Evolutionary conservation across 2,113 vertebrate genomes (phyloP).

Genomic region (Mesembrinibis cayennensis): DNA sequence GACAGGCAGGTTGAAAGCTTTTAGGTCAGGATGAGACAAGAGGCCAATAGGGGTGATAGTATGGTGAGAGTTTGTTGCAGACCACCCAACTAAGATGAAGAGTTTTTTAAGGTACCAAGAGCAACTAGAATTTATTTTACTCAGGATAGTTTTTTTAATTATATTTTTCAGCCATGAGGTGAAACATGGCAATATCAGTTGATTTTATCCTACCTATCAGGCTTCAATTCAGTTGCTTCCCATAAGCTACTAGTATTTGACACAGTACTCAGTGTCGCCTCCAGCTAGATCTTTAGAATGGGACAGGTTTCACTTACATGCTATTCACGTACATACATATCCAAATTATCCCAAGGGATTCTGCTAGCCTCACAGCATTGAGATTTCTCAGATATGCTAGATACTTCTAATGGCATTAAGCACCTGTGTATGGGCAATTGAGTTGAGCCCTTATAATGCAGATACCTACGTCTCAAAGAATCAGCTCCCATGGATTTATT

Average conservation of each 20-base stretch:
- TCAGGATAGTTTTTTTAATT: neutral
- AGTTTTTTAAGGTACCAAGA: neutral
- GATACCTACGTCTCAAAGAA: neutral
- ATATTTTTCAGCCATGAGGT: neutral
- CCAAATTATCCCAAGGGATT: neutral
- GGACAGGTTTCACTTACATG: neutral
- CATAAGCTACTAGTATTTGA: neutral
- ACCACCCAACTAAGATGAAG: neutral
- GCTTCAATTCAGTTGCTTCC: neutral
- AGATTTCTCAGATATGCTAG: neutral
- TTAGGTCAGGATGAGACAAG: neutral
- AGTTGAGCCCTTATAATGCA: neutral
- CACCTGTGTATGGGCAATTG: neutral
- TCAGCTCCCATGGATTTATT: neutral
- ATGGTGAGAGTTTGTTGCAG: neutral
- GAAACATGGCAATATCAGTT: neutral
- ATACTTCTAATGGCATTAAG: neutral
- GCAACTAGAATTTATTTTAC: slow-evolving; percentile 21
- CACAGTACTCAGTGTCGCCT: neutral
- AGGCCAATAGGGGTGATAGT: neutral
- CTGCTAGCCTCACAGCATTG: neutral
- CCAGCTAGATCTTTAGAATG: neutral
- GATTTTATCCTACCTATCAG: neutral
- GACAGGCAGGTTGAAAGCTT: neutral
- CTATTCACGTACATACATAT: neutral